Evolutionary conservation across 1,140 invertebrate species (phyloP), one percentile per base, ranked within the genome.

Genomic region (Triops cancriformis): DNA sequence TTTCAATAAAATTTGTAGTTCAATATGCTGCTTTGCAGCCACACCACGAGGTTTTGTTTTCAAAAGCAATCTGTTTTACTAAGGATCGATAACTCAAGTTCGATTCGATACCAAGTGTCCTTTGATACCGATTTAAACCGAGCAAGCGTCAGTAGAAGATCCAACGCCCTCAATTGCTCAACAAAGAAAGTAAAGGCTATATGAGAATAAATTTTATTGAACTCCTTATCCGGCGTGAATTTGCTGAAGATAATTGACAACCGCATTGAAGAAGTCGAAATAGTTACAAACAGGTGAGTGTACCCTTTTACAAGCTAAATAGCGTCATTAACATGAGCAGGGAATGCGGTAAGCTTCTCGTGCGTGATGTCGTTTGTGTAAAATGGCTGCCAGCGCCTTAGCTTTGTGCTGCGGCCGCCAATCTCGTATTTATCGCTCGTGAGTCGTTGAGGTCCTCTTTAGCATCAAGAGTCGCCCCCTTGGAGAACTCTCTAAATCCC

Each of bases 91-190:
- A 5, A 6, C 14, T 4, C 1, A n/a, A n/a, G 10, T 23, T 64
- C 51, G 7, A 64, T 64, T 64, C 51, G 51, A 23, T 64, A 64
- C 18, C 7, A 64, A 64, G 2, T 11, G 0, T n/a, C n/a, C n/a
- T 23, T 23, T 64, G 51, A 64, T 64, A 64, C 51, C 51, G 14
- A 64, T 64, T n/a, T 23, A 12, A 64, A 64, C 18, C n/a, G 51
- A 6, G 31, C 23, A 23, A 64, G 51, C 51, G 51, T 64, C 51
- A 64, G 51, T 64, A 9, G 51, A 64, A 64, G 51, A 64, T 64
- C 51, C 51, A 64, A 64, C 51, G 51, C 51, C 51, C 51, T 64
- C 51, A 64, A 64, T 64, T 64, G 51, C 51, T 64, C 51, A 64
- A 64, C 51, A 64, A 64, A 64, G 51, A 64, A 64, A 64, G 51